Base-by-base conservation (phyloP, 1,140 invertebrate species). In the Halesus radiatus region DNA sequence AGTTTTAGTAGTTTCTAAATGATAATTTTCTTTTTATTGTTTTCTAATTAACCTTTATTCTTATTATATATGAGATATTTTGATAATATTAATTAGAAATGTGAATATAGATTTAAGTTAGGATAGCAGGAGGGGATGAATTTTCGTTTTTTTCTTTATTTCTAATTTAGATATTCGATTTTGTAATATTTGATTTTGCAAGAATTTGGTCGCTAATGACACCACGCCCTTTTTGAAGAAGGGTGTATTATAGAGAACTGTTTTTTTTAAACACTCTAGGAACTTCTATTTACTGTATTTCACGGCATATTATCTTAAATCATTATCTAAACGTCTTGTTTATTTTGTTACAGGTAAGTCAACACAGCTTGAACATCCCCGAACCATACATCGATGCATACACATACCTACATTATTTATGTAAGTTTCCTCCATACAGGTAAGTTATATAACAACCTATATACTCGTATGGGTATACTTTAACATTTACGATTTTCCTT, bases 311-410 rank as follows among this genome's bases (percentile, higher is more conserved):
- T 45, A 45, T 45, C 37, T 13, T 7, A 45, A 45, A 45, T 45
- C 37, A 60, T 23, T 60, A 18, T 60, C 56, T 45, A 45, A 45
- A 45, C 26, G 3, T 60, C 3, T 26, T 60, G 13, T 60, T 68
- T 68, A 18, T 37, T 68, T 72, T 72, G 68, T 72, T 72, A 23
- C 50, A 72, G 68, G 68, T 72, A 53, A 72, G 68, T 22, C 68
- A 68, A 37, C 26, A 45, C 32, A 37, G 13, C 10, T 18, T 16
- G 26, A 66, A 60, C 20, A 60, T 56, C n/a, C 54, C 20, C 54
- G n/a, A 18, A 8, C 54, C n/a, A 18, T 18, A 56, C 23, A 60
- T 45, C 37, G 58, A 23, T 60, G 58, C 23, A 23, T 60, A 10
- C 22, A 60, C 23, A 56, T 56, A 60, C 54, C 0, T 56, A 56